phyloP scores from a whole-genome alignment of 2,888 invertebrate genomes.

The Perithous albicinctus region DNA sequence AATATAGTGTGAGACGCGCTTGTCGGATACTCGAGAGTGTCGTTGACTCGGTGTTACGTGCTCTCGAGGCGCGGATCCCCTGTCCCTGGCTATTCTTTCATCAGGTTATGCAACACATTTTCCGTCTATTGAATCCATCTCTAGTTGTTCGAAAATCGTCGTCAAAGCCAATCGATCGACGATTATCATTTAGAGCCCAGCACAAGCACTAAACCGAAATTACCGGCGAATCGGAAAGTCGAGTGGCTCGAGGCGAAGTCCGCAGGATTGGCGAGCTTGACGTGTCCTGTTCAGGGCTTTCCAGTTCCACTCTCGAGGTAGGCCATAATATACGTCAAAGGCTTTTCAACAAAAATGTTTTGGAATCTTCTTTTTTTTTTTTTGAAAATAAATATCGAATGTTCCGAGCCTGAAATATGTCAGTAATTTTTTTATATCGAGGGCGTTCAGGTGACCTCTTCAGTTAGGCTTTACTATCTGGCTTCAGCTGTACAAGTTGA shows the following conservation, averaged over 20 bases:
- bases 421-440: no score
- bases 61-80: constrained; percentile 53
- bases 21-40: constrained; percentile 19
- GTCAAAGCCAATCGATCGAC: constrained; percentile 60
- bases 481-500: neutral
- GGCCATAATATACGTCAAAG: constrained; percentile 31
- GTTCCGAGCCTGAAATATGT: neutral
- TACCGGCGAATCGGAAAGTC: constrained; percentile 81
- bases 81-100: constrained; percentile 53
- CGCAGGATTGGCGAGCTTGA: constrained; percentile 82
- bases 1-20: constrained; percentile 8
- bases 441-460: neutral
- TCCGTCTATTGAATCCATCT: constrained; percentile 53
- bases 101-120: constrained; percentile 25
- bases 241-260: constrained; percentile 80
- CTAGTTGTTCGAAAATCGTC: constrained; percentile 37
- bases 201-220: constrained; percentile 81
- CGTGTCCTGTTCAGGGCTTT: constrained; percentile 92
- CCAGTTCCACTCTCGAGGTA: constrained; percentile 86
- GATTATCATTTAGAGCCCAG: constrained; percentile 78
- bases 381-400: neutral
- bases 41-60: constrained; percentile 39
- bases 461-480: neutral
- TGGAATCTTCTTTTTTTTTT: no score
- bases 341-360: neutral